Evolutionary conservation across 2,797 vertebrate genomes (phyloP).

Genomic region (Micropoecilia bifurca): DNA sequence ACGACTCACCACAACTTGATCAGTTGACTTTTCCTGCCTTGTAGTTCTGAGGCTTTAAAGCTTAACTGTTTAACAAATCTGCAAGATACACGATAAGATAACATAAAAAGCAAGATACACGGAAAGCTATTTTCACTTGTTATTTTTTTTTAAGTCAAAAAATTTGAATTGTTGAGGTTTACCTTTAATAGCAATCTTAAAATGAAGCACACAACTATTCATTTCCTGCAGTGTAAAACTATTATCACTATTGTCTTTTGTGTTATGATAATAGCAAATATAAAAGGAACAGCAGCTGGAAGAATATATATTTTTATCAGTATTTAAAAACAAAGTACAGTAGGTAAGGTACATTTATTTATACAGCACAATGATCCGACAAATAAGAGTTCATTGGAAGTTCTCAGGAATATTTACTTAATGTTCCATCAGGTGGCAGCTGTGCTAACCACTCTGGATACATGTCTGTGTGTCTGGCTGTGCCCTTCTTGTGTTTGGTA

Average conservation of each 20-base stretch:
- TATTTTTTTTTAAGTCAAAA: background rate
- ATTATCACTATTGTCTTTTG: background rate
- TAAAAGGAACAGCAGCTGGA: background rate
- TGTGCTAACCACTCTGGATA: conserved; percentile 67
- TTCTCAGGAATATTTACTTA: conserved; percentile 52
- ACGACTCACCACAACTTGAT: conserved; percentile 12
- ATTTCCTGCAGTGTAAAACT: background rate
- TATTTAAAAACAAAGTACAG: too few relatives aligned
- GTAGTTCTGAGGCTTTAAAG: conserved; percentile 3
- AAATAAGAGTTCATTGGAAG: conserved; percentile 53
- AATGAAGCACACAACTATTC: too few relatives aligned
- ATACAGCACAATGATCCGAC: too few relatives aligned
- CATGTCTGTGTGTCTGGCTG: conserved; percentile 62
- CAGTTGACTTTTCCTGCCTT: background rate
- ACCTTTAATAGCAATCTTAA: background rate
- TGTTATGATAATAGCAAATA: background rate
- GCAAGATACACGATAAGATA: background rate
- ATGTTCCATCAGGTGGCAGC: conserved; percentile 69
- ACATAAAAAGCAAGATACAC: background rate
- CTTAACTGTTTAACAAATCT: background rate
- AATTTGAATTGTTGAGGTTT: background rate
- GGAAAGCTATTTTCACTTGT: background rate
- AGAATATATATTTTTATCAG: background rate
- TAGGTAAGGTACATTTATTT: too few relatives aligned
- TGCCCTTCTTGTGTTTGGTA: conserved; percentile 73